Evolutionary conservation across 2,797 vertebrate species (phyloP).

Genomic region (Gymnothorax javanicus): DNA sequence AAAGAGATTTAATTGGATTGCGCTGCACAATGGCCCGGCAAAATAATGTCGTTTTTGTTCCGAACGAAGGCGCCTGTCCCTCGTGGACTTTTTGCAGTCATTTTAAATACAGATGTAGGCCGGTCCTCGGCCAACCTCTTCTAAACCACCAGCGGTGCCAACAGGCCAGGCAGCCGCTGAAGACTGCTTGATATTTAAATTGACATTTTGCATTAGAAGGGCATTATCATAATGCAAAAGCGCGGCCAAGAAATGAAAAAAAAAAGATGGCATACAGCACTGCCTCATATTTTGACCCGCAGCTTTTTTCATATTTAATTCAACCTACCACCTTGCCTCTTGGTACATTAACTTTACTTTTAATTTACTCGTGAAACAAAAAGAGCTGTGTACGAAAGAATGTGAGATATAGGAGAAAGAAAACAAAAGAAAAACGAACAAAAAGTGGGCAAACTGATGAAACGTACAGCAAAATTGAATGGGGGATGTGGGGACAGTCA

Average conservation of each 20-base stretch:
- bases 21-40: slow-evolving; percentile 14
- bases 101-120: slow-evolving; percentile 2
- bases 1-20: slow-evolving; percentile 28
- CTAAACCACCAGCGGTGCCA: background rate
- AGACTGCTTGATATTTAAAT: background rate
- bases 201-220: background rate
- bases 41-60: slow-evolving; percentile 20
- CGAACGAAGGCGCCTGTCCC: background rate
- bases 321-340: too few relatives aligned
- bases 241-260: background rate
- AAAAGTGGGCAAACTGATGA: too few relatives aligned
- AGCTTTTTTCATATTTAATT: too few relatives aligned
- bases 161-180: background rate
- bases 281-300: too few relatives aligned
- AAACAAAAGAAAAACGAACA: too few relatives aligned
- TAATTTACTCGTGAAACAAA: too few relatives aligned
- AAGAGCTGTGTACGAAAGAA: too few relatives aligned
- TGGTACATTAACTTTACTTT: too few relatives aligned
- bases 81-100: background rate
- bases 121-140: background rate
- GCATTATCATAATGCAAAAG: background rate
- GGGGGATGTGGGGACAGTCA: too few relatives aligned
- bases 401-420: too few relatives aligned
- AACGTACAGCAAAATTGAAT: too few relatives aligned
- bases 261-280: too few relatives aligned